Evolutionary conservation across 2,797 vertebrate species (phyloP).

Genomic region (Lepilemur ruficaudatus): DNA sequence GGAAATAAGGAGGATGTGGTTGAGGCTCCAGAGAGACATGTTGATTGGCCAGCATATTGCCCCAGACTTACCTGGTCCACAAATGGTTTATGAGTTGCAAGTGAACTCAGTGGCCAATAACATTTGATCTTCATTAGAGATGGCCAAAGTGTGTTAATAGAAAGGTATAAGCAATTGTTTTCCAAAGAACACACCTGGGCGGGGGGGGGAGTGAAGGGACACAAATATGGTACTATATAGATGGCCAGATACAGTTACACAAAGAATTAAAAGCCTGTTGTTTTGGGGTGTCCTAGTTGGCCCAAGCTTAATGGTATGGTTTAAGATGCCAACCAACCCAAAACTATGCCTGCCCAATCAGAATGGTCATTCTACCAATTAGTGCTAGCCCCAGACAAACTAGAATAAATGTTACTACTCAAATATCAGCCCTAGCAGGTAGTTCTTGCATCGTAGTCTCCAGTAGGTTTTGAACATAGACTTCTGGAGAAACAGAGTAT

Average conservation of each 20-base stretch:
- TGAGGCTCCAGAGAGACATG: not conserved
- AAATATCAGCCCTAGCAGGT: not conserved
- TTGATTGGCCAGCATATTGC: not conserved
- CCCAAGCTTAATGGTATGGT: not conserved
- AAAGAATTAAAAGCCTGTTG: not conserved
- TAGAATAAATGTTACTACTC: not conserved
- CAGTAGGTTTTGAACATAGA: not conserved
- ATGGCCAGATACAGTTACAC: not conserved
- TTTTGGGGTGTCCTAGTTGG: not conserved
- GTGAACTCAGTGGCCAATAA: constrained; percentile 27
- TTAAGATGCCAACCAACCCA: not conserved
- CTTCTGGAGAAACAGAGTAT: not conserved
- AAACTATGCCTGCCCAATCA: not conserved
- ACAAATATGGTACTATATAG: not conserved
- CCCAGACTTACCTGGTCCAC: constrained; percentile 38
- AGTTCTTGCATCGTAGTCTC: not conserved
- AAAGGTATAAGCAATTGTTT: constrained; percentile 32
- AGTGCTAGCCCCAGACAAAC: not conserved
- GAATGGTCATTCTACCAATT: not conserved
- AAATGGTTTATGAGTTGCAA: constrained; percentile 41
- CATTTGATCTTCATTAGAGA: constrained; percentile 27
- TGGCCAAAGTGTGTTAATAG: not conserved
- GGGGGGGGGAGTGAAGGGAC: not conserved
- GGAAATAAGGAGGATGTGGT: not conserved
- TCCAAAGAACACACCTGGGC: constrained; percentile 22